A percentile compares a stretch with the other conserved stretches of the same genome.
These are phyloP conservation scores for Phyllotis vaccarum DNA, from an alignment of 2,797 vertebrate genomes.

Conservation along the genomic window DNA sequence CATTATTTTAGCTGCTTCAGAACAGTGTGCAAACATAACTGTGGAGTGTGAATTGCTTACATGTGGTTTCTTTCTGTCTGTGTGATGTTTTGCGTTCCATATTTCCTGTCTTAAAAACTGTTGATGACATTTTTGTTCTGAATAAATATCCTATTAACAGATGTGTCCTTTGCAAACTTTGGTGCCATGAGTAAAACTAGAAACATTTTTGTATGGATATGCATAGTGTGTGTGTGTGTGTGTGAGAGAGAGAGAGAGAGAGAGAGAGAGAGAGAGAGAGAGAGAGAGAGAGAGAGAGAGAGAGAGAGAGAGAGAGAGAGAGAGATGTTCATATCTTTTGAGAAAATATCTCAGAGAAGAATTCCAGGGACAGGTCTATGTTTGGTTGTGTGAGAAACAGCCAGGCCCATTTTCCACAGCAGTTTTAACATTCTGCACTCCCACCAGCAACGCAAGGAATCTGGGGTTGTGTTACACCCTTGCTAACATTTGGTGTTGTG, in stretches of 20 bases:
- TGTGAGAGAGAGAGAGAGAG: neutral
- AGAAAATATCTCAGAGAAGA: conserved; percentile 45
- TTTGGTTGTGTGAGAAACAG: conserved; percentile 61
- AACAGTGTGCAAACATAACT: conserved; percentile 10
- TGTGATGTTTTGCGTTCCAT: conserved; percentile 27
- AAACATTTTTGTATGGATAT: neutral
- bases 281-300: too few species aligned
- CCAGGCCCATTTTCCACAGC: conserved; percentile 54
- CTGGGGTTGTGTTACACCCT: conserved; percentile 54
- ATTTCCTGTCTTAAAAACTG: neutral
- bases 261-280: too few species aligned
- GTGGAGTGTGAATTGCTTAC: neutral
- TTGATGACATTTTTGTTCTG: neutral
- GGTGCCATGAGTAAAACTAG: conserved; percentile 6
- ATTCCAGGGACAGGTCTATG: conserved; percentile 41
- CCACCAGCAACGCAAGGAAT: conserved; percentile 63
- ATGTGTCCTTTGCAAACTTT: neutral
- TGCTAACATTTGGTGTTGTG: conserved; percentile 73
- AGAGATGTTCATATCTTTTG: neutral
- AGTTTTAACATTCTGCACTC: conserved; percentile 48
- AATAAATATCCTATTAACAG: neutral
- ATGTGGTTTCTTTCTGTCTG: conserved; percentile 13
- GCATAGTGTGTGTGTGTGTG: neutral
- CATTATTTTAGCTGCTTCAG: conserved; percentile 12
- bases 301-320: too few species aligned